Base-by-base conservation (phyloP, 2,797 vertebrate species). In the Oryzias sinensis region DNA sequence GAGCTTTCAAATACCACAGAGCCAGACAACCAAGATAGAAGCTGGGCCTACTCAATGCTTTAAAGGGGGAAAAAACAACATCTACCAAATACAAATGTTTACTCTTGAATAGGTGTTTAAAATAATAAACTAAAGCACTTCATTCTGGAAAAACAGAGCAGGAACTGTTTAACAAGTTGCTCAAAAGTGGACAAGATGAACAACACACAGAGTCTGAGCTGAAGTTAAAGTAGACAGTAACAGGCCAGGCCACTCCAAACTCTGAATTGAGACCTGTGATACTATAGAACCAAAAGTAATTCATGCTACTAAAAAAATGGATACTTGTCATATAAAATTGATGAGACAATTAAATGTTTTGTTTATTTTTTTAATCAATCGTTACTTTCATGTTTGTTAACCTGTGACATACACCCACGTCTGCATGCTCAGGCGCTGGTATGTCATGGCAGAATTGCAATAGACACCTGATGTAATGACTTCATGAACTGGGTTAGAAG, bases 251-350 rank as follows among this genome's bases (percentile, higher is more conserved):
- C 80, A 72, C 80, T 83, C 57, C 72, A 80, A 18, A 59, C 65
- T 57, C 56, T 85, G 81, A 83, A 81, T 65, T 59, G 40, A 62
- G 59, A 72, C 54, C 65, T 68, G 74, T 74, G 56, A 60, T 56
- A 44, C 68, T 15, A 11, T 41, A 49, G 55, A 57, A 56, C 22
- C 46, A 59, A 5, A 49, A 16, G 50, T 33, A 17, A 0, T 24
- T 3, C 8, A 49, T 57, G 14, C 25, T 44, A 65, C 25, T 18
- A 42, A 60, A 41, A 29, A 6, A 2, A 13, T 53, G 9, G 5
- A 17, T n/a, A 33, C 14, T 53, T 18, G 9, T 5, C 42, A 48
- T 1, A 18, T 54, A 24, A 11, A 59, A 74, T 3, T 5, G 17
- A 9, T 43, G 40, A 4, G 6, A 29, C 24, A 1, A n/a, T 2